Evolutionary conservation across 2,113 vertebrate species (phyloP).

Genomic region (Sylvia atricapilla): DNA sequence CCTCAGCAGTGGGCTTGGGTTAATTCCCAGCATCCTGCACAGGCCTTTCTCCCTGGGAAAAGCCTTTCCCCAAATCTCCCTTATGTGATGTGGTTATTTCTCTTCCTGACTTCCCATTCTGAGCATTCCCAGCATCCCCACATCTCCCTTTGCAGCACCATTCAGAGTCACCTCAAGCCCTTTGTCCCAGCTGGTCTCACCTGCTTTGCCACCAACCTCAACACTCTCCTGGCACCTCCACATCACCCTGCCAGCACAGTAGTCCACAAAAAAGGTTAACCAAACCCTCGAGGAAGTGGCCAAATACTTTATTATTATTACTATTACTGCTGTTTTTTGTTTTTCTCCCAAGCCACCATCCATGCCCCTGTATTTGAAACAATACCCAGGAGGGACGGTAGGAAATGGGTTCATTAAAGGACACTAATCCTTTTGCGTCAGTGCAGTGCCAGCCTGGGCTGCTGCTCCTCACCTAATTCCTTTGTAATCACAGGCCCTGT

Average conservation of each 20-base stretch:
- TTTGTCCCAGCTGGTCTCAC: neutral
- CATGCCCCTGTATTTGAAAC: neutral
- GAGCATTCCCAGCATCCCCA: neutral
- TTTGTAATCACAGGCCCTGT: neutral
- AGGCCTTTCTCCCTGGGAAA: neutral
- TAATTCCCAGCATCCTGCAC: neutral
- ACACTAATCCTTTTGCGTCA: conserved; percentile 18
- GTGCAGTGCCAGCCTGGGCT: neutral
- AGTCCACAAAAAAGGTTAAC: neutral
- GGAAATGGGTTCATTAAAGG: conserved; percentile 22
- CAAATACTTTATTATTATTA: neutral
- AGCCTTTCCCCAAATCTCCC: neutral
- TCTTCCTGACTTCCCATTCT: neutral
- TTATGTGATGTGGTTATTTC: accelerated
- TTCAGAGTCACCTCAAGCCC: neutral
- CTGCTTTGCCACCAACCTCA: neutral
- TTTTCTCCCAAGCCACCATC: neutral
- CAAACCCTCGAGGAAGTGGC: neutral
- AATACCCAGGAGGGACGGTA: neutral
- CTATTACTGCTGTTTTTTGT: neutral
- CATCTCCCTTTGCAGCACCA: neutral
- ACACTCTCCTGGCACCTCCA: accelerated
- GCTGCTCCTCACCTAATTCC: neutral
- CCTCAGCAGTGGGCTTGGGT: accelerated
- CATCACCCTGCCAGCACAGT: neutral